These are phyloP conservation scores for Pteronotus mesoamericanus DNA, from an alignment of 2,797 vertebrate genomes.

Conservation along the genomic window DNA sequence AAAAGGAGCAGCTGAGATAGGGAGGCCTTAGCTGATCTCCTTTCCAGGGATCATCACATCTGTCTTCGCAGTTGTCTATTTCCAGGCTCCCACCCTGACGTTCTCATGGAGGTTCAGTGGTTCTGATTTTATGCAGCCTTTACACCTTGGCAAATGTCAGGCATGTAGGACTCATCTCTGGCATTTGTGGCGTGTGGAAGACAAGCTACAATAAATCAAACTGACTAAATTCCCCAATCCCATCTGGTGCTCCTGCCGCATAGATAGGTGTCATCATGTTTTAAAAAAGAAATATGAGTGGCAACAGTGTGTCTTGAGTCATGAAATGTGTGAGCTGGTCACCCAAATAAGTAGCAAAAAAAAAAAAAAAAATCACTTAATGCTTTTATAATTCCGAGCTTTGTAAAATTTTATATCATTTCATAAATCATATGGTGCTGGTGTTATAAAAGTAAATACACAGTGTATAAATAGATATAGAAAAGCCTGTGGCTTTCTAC, in stretches of 20 bases:
- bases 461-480: constrained; percentile 52
- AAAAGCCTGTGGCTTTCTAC: constrained; percentile 3
- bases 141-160: constrained; percentile 47
- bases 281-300: constrained; percentile 63
- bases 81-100: background rate
- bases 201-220: constrained; percentile 41
- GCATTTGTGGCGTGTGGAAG: constrained; percentile 13
- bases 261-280: constrained; percentile 31
- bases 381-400: constrained; percentile 48
- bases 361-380: constrained; percentile 56
- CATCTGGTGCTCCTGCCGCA: constrained; percentile 60
- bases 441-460: constrained; percentile 38
- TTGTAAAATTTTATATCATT: constrained; percentile 39
- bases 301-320: constrained; percentile 47
- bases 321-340: constrained; percentile 59
- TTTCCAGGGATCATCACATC: background rate
- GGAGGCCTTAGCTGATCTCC: background rate
- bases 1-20: background rate
- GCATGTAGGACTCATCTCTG: background rate
- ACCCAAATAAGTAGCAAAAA: constrained; percentile 50
- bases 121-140: background rate
- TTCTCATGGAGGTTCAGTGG: background rate
- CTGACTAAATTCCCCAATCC: constrained; percentile 40
- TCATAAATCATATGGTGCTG: constrained; percentile 50
- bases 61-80: background rate